These are phyloP conservation scores for Trissonchulus sp. DNA, from an alignment of 2,888 invertebrate species.

Conservation along the genomic window DNA sequence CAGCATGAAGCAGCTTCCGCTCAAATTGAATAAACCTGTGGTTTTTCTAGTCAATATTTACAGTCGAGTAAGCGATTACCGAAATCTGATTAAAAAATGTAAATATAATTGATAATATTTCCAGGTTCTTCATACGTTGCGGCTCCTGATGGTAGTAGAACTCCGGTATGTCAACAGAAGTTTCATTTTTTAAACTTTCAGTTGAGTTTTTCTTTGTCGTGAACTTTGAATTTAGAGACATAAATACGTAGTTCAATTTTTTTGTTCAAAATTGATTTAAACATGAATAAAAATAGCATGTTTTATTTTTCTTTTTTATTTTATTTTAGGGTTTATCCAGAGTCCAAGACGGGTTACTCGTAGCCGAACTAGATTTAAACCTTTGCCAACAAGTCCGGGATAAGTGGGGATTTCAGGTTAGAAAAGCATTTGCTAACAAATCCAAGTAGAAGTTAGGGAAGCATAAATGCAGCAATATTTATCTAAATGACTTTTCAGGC, in stretches of 20 bases:
- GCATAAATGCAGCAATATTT: too few relatives aligned
- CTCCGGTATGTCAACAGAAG: constrained; percentile 63
- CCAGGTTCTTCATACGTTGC: constrained; percentile 75
- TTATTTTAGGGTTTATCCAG: constrained; percentile 65
- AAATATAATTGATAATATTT: constrained; percentile 53
- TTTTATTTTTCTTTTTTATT: constrained; percentile 3
- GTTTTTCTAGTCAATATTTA: too few relatives aligned
- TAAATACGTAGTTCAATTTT: too few relatives aligned
- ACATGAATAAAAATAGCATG: too few relatives aligned
- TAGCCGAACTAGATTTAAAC: constrained; percentile 85
- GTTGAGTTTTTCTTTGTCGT: neutral
- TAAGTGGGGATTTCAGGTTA: constrained; percentile 80
- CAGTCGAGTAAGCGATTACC: neutral
- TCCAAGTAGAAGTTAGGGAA: neutral
- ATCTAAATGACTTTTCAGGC: too few relatives aligned
- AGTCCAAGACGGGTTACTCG: constrained; percentile 71
- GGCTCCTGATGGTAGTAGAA: constrained; percentile 84
- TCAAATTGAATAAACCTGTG: too few relatives aligned
- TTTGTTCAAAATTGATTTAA: too few relatives aligned
- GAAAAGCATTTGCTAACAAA: constrained; percentile 37
- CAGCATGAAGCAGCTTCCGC: too few relatives aligned
- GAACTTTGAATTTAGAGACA: neutral
- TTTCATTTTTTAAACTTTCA: constrained; percentile 11
- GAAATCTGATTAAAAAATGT: neutral
- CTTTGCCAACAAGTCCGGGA: constrained; percentile 87